Evolutionary conservation across 2,113 vertebrate genomes (phyloP).

Genomic region (Sylvia atricapilla): DNA sequence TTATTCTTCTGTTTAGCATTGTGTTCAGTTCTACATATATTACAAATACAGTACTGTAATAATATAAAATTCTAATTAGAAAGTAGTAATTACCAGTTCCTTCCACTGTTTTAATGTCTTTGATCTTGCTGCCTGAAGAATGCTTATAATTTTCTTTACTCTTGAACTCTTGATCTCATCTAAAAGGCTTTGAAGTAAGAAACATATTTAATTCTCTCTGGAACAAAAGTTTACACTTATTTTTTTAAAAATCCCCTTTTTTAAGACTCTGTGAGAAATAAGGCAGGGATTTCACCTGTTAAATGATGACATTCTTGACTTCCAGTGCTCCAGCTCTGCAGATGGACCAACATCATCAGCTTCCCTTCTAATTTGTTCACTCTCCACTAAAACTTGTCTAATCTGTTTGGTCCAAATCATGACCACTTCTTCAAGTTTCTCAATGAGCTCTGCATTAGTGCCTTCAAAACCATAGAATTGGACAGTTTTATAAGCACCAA

Average conservation of each 20-base stretch:
- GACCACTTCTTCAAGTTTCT: slow-evolving; percentile 73
- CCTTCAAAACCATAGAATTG: slow-evolving; percentile 57
- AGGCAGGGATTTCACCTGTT: slow-evolving; percentile 69
- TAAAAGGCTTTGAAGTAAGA: slow-evolving; percentile 73
- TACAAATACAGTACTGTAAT: not conserved
- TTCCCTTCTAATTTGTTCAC: slow-evolving; percentile 83
- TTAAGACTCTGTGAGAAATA: not conserved
- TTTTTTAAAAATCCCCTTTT: not conserved
- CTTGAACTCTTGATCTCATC: slow-evolving; percentile 80
- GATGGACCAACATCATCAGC: slow-evolving; percentile 78
- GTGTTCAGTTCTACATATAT: not conserved
- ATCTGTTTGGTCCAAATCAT: slow-evolving; percentile 79
- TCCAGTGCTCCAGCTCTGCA: slow-evolving; percentile 82
- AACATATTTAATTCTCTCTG: not conserved
- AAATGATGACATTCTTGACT: slow-evolving; percentile 78
- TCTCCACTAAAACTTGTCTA: slow-evolving; percentile 75
- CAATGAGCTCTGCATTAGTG: slow-evolving; percentile 73
- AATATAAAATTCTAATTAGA: not conserved
- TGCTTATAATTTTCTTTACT: slow-evolving; percentile 80
- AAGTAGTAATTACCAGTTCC: slow-evolving; percentile 74
- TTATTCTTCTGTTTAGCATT: not conserved
- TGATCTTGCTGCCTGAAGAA: slow-evolving; percentile 81
- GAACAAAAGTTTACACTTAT: not conserved
- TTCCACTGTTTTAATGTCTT: slow-evolving; percentile 75
- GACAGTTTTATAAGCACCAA: not conserved